Evolutionary conservation across 2,113 vertebrate genomes (phyloP).

Genomic region (Campylomormyrus numenius): DNA sequence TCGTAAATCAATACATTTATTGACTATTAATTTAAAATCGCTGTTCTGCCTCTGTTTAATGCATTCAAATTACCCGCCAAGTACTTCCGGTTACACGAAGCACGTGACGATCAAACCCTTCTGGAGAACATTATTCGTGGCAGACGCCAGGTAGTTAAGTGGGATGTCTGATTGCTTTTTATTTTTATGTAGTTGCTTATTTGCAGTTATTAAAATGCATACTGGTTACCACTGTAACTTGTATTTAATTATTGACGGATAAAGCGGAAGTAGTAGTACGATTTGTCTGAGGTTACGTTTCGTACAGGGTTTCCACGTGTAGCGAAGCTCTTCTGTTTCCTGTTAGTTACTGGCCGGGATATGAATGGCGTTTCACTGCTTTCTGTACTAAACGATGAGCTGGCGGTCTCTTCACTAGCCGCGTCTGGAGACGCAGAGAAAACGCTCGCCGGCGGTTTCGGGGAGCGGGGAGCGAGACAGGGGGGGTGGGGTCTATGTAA

Average conservation of each 20-base stretch:
- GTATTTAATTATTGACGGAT: not conserved
- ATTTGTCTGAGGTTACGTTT: not conserved
- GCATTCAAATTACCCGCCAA: not conserved
- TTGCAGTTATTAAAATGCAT: not conserved
- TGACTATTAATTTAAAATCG: too few relatives aligned
- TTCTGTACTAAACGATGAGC: not conserved
- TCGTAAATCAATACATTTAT: too few relatives aligned
- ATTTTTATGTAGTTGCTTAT: not conserved
- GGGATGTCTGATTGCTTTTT: too few relatives aligned
- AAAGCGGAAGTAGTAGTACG: not conserved
- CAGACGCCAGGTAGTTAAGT: too few relatives aligned
- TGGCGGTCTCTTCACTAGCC: not conserved
- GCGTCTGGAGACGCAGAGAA: not conserved
- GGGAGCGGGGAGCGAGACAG: too few relatives aligned
- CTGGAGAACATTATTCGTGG: not conserved
- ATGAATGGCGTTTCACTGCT: not conserved
- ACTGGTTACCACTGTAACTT: not conserved
- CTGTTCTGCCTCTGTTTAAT: too few relatives aligned
- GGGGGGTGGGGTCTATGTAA: too few relatives aligned
- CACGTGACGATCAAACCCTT: not conserved
- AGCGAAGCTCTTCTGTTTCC: not conserved
- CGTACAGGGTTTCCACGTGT: not conserved
- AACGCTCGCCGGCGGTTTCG: not conserved
- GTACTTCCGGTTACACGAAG: not conserved
- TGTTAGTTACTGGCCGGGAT: not conserved